These are phyloP conservation scores for Perognathus longimembris DNA, from an alignment of 2,113 vertebrate genomes.

Conservation along the genomic window DNA sequence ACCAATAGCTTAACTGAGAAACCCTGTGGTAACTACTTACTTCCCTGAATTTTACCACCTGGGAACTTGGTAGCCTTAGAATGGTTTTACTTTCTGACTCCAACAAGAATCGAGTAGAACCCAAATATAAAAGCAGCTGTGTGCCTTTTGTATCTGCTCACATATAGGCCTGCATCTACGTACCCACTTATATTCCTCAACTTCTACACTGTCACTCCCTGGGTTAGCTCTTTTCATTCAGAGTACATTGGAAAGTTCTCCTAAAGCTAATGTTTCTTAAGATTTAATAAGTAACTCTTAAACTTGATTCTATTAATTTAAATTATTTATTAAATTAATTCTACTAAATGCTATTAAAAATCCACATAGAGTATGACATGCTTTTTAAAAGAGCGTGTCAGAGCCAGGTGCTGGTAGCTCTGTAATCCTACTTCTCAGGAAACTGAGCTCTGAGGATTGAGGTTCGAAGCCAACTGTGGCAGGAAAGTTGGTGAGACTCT, in stretches of 20 bases:
- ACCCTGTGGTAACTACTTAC: not conserved
- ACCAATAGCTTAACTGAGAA: not conserved
- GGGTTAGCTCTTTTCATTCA: not conserved
- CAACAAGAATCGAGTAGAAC: not conserved
- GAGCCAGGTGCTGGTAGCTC: too few species aligned
- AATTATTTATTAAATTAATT: too few species aligned
- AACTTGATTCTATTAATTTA: not conserved
- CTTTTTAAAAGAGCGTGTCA: not conserved
- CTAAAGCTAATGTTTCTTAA: not conserved
- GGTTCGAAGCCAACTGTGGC: too few species aligned
- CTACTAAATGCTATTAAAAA: not conserved
- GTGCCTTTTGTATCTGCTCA: not conserved
- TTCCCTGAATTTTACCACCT: not conserved
- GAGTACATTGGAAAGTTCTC: not conserved
- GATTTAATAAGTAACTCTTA: not conserved
- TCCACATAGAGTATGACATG: not conserved
- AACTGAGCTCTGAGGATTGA: too few species aligned
- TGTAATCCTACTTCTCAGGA: too few species aligned
- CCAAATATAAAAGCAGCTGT: not conserved
- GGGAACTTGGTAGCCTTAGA: not conserved
- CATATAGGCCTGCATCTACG: not conserved
- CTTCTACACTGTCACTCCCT: not conserved
- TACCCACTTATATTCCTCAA: accelerated
- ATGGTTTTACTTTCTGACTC: not conserved
- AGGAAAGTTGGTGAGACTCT: too few species aligned